phyloP scores from a whole-genome alignment of 2,888 invertebrate species.

The Cremastobaeus sp. region DNA sequence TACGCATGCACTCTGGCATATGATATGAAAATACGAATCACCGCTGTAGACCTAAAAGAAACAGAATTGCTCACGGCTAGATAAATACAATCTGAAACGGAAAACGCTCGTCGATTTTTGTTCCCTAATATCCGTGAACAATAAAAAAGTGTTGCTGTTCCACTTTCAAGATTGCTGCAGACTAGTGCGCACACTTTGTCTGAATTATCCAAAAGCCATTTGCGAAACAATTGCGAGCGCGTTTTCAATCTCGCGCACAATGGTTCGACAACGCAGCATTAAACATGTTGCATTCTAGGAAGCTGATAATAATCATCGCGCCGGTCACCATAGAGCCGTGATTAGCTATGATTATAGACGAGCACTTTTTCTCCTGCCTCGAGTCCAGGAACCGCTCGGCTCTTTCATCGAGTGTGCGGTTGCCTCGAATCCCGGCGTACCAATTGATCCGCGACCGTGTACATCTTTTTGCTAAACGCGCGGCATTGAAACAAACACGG shows the following conservation, averaged over 20 bases:
- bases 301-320: conserved; percentile 62
- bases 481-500: conserved; percentile 19
- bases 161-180: conserved; percentile 24
- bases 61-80: no score
- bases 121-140: conserved; percentile 30
- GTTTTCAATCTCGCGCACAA: conserved; percentile 33
- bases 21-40: no score
- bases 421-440: conserved; percentile 21
- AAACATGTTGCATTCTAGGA: conserved; percentile 61
- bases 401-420: conserved; percentile 44
- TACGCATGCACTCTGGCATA: no score
- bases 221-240: conserved; percentile 26
- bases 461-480: conserved; percentile 17
- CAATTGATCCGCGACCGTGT: conserved; percentile 48
- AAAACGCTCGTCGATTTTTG: conserved; percentile 4
- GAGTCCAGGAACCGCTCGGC: conserved; percentile 46
- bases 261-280: conserved; percentile 38
- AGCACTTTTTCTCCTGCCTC: conserved; percentile 58
- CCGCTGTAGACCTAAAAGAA: no score
- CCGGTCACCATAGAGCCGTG: conserved; percentile 63
- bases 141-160: conserved; percentile 20
- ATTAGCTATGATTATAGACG: conserved; percentile 69
- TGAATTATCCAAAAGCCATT: conserved; percentile 43
- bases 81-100: neutral
- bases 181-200: conserved; percentile 21